phyloP scores from a whole-genome alignment of 2,888 invertebrate species.

The Acronicta aceris region DNA sequence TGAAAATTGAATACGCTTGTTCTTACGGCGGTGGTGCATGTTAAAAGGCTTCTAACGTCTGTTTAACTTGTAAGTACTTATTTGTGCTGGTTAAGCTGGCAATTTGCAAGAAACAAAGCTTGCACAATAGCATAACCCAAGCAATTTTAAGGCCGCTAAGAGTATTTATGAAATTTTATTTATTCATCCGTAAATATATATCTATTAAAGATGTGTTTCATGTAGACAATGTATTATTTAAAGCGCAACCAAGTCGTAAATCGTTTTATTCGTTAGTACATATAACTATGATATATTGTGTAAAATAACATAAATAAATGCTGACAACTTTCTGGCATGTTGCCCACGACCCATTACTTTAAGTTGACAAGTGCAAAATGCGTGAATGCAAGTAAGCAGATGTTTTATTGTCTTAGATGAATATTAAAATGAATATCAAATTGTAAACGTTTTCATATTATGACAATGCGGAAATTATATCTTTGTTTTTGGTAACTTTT shows the following conservation, averaged over 20 bases:
- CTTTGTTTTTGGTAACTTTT: not conserved
- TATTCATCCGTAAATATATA: not conserved
- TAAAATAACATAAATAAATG: constrained; percentile 34
- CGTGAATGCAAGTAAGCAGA: constrained; percentile 29
- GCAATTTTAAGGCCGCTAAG: too few species aligned
- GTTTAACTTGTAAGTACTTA: constrained; percentile 6
- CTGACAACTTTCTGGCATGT: constrained; percentile 27
- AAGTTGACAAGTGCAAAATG: constrained; percentile 43
- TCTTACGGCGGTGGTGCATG: constrained; percentile 10
- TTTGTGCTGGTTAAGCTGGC: not conserved
- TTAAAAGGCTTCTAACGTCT: not conserved
- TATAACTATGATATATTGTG: constrained; percentile 27
- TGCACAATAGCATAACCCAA: not conserved
- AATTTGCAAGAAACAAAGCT: constrained; percentile 3
- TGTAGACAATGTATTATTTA: not conserved
- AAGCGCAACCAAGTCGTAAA: constrained; percentile 4
- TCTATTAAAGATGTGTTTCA: not conserved
- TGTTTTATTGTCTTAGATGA: constrained; percentile 19
- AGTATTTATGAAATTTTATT: too few species aligned
- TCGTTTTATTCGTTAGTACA: constrained; percentile 4
- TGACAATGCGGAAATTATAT: not conserved
- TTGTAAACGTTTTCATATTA: not conserved
- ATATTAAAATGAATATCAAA: constrained; percentile 15
- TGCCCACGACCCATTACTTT: constrained; percentile 35
- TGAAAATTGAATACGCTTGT: constrained; percentile 60